Conservation (phyloP, 2,888 invertebrate species). For the Cheilosia pagana region DNA sequence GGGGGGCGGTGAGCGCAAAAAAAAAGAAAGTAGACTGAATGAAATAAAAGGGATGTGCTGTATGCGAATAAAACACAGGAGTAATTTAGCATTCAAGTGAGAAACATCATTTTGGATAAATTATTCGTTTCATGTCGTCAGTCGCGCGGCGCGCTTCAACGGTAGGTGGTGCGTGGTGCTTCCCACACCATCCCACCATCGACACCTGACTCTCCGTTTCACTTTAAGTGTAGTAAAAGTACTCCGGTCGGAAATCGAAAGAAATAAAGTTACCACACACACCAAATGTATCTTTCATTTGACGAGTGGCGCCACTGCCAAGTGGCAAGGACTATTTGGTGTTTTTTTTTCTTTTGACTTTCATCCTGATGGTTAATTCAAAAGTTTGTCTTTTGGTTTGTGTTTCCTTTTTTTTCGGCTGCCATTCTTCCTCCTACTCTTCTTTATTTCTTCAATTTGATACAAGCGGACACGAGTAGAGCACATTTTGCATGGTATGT, state of each 20-base stretch:
- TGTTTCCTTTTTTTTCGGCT: background rate
- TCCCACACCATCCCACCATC: background rate
- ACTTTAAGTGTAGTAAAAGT: constrained; percentile 55
- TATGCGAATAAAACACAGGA: constrained; percentile 52
- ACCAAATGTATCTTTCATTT: constrained; percentile 62
- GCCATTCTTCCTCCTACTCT: constrained; percentile 18
- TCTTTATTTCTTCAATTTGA: constrained; percentile 36
- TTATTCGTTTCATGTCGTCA: constrained; percentile 68
- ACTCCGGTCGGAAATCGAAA: constrained; percentile 63
- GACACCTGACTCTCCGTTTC: constrained; percentile 48
- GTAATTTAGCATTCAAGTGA: constrained; percentile 67
- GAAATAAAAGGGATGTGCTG: constrained; percentile 20
- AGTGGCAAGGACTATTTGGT: constrained; percentile 23
- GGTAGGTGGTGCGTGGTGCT: constrained; percentile 4
- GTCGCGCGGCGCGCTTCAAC: constrained; percentile 16
- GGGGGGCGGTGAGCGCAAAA: constrained; percentile 15
- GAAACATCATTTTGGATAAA: constrained; percentile 67
- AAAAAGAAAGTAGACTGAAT: constrained; percentile 13
- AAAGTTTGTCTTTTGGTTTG: constrained; percentile 58
- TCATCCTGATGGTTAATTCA: constrained; percentile 69
- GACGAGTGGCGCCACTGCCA: constrained; percentile 28
- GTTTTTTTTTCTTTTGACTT: constrained; percentile 11
- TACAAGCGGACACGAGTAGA: constrained; percentile 22
- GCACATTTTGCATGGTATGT: constrained; percentile 20
- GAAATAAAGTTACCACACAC: constrained; percentile 67